Conservation (phyloP, 2,113 vertebrate species). For the Dasyprocta punctata region DNA sequence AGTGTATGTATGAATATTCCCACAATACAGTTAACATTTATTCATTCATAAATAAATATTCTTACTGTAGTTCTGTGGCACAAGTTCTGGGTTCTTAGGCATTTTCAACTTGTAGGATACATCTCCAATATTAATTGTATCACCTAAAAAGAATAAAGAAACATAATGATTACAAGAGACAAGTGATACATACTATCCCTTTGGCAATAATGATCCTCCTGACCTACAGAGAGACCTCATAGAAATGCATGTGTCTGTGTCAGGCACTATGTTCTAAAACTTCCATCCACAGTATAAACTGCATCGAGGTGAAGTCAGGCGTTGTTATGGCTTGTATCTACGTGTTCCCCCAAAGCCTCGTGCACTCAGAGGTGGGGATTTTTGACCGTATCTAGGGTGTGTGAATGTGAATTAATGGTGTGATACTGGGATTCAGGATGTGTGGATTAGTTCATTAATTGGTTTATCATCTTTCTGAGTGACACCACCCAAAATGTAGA, state of each 20-base stretch:
- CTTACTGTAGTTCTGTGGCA: slow-evolving; percentile 97
- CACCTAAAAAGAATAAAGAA: slow-evolving; percentile 87
- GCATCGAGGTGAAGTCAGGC: not conserved
- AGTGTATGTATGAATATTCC: not conserved
- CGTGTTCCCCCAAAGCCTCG: not conserved
- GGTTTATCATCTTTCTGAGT: not conserved
- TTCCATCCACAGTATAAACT: not conserved
- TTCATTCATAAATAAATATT: slow-evolving; percentile 33
- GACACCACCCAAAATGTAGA: not conserved
- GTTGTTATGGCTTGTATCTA: not conserved
- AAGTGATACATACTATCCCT: not conserved
- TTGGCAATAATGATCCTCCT: not conserved
- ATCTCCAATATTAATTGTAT: slow-evolving; percentile 96
- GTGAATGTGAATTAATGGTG: not conserved
- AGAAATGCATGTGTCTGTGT: not conserved
- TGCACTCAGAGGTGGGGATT: not conserved
- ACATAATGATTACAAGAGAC: slow-evolving; percentile 21
- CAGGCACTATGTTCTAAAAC: not conserved
- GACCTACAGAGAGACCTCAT: not conserved
- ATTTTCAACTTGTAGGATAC: slow-evolving; percentile 93
- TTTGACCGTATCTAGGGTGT: not conserved
- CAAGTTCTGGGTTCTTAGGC: slow-evolving; percentile 94
- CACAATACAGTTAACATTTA: not conserved
- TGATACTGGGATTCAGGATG: not conserved
- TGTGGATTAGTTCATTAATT: not conserved